phyloP scores from a whole-genome alignment of 2,888 invertebrate genomes.

The Sesia bembeciformis region DNA sequence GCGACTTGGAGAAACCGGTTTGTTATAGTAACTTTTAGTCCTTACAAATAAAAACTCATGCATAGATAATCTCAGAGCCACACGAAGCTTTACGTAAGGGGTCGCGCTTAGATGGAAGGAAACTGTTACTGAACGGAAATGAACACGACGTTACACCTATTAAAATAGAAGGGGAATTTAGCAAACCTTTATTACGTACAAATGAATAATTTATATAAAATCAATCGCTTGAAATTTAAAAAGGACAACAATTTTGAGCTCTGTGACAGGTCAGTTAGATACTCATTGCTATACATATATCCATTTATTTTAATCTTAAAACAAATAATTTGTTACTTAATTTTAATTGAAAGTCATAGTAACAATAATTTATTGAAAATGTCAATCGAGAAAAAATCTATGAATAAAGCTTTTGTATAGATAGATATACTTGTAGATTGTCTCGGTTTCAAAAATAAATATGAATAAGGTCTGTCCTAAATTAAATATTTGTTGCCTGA shows the following conservation, averaged over 20 bases:
- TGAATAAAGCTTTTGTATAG: too few relatives aligned
- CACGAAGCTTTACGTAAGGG: conserved; percentile 39
- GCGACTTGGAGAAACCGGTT: conserved; percentile 52
- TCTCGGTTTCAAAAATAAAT: too few relatives aligned
- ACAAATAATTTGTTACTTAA: too few relatives aligned
- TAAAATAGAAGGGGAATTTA: conserved; percentile 31
- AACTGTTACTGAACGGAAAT: conserved; percentile 65
- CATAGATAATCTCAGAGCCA: conserved; percentile 49
- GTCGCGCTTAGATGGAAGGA: conserved; percentile 42
- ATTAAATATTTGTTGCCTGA: too few relatives aligned
- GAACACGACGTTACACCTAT: conserved; percentile 34
- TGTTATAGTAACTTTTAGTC: conserved; percentile 50
- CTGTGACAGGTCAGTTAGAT: too few relatives aligned
- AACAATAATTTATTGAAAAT: too few relatives aligned
- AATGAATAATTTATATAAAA: neutral
- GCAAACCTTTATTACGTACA: conserved; percentile 10
- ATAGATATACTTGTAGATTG: too few relatives aligned
- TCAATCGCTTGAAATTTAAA: neutral
- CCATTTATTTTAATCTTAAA: too few relatives aligned
- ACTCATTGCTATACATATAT: too few relatives aligned
- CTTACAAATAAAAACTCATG: conserved; percentile 56
- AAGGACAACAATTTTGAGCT: neutral
- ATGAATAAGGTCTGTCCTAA: too few relatives aligned
- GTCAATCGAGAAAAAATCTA: too few relatives aligned
- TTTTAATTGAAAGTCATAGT: too few relatives aligned